Evolutionary conservation across 2,113 vertebrate genomes (phyloP), one percentile per base, ranked within the genome.

Genomic region (Poeciliopsis retropinna): DNA sequence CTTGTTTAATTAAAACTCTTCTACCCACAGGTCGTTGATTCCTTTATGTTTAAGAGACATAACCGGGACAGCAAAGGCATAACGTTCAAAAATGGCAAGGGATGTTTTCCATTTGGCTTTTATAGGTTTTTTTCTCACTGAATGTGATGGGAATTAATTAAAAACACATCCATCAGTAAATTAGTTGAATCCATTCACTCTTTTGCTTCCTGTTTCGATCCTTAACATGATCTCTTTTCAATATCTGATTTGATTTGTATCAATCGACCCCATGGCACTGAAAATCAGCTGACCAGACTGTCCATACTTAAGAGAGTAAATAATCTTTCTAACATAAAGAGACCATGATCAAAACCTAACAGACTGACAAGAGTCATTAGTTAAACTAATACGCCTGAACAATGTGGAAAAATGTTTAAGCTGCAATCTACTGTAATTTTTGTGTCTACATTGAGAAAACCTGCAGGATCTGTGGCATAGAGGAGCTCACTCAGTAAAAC

Each of bases 1-100:
- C 54, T 32, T 15, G 27, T 67, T 70, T 47, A 67, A 65, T 27
- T 62, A 64, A 28, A 78, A 63, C 76, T 13, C 30, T 64, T 73
- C 28, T 54, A 31, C 31, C 61, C 27, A 63, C 30, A 22, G 32
- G 29, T 6, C 44, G 7, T 15, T 25, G 5, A 54, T 64, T 63
- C 27, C 29, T 28, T 15, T 10, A 27, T 32, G 32, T 51, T 47
- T 37, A 28, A 60, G 34, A 13, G 10, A n/a, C n/a, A 64, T 64
- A 62, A 73, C 62, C 69, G 67, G 67, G 17, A 30, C 31, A 60
- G 62, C 3, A 27, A 71, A 68, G 28, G 8, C 4, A 19, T 31
- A 62, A 62, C 22, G 37, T 47, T 60, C 67, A 29, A 61, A 67
- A 54, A 5, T 64, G 31, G 63, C 28, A 37, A 19, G 51, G 47